Conservation (phyloP, 2,888 invertebrate genomes). For the Drosophila buzzatii region DNA sequence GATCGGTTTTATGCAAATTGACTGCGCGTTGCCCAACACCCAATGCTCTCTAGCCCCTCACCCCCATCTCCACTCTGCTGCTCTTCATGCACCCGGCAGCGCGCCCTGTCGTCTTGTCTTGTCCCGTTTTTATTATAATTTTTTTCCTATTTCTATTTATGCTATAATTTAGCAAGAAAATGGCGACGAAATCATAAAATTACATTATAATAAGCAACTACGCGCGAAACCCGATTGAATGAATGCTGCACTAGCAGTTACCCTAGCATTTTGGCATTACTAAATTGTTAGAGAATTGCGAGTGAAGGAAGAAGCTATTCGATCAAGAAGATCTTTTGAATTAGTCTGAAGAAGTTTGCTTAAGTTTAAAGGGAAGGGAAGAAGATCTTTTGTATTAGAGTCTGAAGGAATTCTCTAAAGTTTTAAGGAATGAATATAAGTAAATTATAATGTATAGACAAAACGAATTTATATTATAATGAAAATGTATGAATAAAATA, state of each 20-base stretch:
- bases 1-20: slow-evolving; percentile 85
- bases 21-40: slow-evolving; percentile 71
- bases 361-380: no score
- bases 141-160: slow-evolving; percentile 77
- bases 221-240: slow-evolving; percentile 2
- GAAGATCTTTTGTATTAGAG: neutral
- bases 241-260: slow-evolving; percentile 21
- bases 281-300: neutral
- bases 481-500: no score
- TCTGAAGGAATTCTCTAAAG: no score
- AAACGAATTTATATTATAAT: no score
- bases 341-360: no score
- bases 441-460: no score
- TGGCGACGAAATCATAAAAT: slow-evolving; percentile 80
- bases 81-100: neutral
- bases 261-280: slow-evolving; percentile 7
- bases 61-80: slow-evolving; percentile 2
- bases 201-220: slow-evolving; percentile 75
- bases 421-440: no score
- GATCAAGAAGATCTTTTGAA: neutral
- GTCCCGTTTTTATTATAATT: slow-evolving; percentile 60
- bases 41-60: slow-evolving; percentile 30
- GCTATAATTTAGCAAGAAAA: slow-evolving; percentile 81
- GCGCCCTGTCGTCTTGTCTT: slow-evolving; percentile 46
- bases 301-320: neutral